Percentiles rank a stretch among this genome's conserved stretches.
These are phyloP conservation scores for Gila orcuttii DNA, from an alignment of 2,113 vertebrate genomes.

Conservation along the genomic window DNA sequence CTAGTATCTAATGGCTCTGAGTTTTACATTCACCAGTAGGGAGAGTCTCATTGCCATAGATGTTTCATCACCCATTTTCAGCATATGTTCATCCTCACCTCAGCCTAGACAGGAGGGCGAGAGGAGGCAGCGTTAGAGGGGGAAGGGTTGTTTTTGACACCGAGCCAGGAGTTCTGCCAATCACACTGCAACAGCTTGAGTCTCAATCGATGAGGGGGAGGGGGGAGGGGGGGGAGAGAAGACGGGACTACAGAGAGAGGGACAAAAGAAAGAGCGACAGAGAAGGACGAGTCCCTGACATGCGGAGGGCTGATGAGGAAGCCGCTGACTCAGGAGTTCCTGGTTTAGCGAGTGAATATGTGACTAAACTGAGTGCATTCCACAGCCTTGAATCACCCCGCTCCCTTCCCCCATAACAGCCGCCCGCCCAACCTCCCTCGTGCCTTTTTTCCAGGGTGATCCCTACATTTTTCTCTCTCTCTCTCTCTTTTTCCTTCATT, in stretches of 20 bases:
- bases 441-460: slow-evolving; percentile 72
- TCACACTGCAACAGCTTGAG: slow-evolving; percentile 33
- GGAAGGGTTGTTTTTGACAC: slow-evolving; percentile 42
- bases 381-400: slow-evolving; percentile 68
- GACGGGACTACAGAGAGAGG: slow-evolving; percentile 15
- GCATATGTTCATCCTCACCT: slow-evolving; percentile 59
- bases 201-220: slow-evolving; percentile 46
- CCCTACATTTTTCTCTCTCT: slow-evolving; percentile 57
- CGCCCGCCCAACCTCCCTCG: slow-evolving; percentile 46
- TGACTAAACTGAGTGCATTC: slow-evolving; percentile 77
- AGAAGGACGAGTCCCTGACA: slow-evolving; percentile 41
- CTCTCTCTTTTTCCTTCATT: slow-evolving; percentile 3
- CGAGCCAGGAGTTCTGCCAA: slow-evolving; percentile 51
- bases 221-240: slow-evolving; percentile 46
- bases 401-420: slow-evolving; percentile 42
- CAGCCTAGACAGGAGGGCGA: slow-evolving; percentile 51
- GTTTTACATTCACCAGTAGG: neutral
- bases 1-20: neutral
- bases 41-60: slow-evolving; percentile 13
- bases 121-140: slow-evolving; percentile 57
- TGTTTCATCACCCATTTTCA: slow-evolving; percentile 61
- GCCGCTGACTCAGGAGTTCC: slow-evolving; percentile 81
- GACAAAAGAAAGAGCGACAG: neutral
- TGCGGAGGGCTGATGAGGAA: slow-evolving; percentile 63
- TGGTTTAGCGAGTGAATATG: slow-evolving; percentile 81